These are phyloP conservation scores for Zaprionus ghesquierei DNA, from an alignment of 1,140 invertebrate species.

Conservation along the genomic window DNA sequence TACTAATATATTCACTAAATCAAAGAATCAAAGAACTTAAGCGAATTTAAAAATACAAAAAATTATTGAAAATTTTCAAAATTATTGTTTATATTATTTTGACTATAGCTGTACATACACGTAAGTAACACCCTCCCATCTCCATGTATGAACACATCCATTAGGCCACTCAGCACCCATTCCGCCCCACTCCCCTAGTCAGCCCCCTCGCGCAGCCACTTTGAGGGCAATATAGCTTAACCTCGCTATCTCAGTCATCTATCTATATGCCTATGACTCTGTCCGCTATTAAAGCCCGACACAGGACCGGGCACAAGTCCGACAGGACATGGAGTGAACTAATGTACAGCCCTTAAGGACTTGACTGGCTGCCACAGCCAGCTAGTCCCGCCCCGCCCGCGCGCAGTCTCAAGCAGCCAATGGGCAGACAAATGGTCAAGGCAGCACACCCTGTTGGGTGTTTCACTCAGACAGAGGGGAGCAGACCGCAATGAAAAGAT, in stretches of 20 bases:
- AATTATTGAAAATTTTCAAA: no score
- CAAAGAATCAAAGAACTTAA: no score
- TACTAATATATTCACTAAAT: no score
- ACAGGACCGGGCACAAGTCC: conserved; percentile 25
- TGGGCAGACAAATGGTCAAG: conserved; percentile 60
- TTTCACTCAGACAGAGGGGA: conserved; percentile 21
- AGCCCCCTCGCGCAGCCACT: neutral
- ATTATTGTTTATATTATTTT: no score
- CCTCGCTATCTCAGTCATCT: conserved; percentile 64
- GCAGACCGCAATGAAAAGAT: no score
- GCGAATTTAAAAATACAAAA: no score
- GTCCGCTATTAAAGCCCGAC: conserved; percentile 20
- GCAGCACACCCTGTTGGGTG: conserved; percentile 16
- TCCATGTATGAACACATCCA: neutral
- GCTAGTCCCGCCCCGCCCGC: neutral
- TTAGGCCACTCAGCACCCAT: neutral
- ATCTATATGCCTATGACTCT: conserved; percentile 52
- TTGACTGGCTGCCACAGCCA: neutral
- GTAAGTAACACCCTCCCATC: no score
- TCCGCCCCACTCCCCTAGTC: neutral
- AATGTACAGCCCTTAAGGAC: conserved; percentile 31
- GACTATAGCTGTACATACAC: no score
- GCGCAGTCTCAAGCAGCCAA: conserved; percentile 34
- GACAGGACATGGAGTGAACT: neutral
- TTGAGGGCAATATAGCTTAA: conserved; percentile 35